These are phyloP conservation scores for Onychomys arenicola DNA, from an alignment of 2,797 vertebrate species.

Conservation along the genomic window DNA sequence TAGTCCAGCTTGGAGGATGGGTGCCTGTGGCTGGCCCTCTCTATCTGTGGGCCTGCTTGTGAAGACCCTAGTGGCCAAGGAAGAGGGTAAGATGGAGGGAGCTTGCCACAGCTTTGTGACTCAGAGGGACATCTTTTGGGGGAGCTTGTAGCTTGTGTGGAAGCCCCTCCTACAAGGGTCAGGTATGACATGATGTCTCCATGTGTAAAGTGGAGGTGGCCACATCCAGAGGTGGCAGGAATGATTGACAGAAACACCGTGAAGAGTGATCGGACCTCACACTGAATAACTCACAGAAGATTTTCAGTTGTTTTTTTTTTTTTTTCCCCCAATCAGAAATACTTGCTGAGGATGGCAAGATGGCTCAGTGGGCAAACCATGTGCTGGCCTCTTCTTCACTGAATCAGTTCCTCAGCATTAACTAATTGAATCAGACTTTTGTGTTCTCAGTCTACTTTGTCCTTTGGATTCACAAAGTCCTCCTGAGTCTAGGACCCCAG, in stretches of 20 bases:
- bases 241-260: background rate
- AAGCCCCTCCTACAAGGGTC: background rate
- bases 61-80: background rate
- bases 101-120: background rate
- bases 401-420: background rate
- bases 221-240: background rate
- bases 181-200: background rate
- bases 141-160: background rate
- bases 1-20: constrained; percentile 71
- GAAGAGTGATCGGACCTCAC: background rate
- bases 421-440: background rate
- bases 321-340: background rate
- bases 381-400: background rate
- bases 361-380: background rate
- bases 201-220: background rate
- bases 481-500: background rate
- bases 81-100: too few relatives aligned
- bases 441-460: background rate
- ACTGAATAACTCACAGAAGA: background rate
- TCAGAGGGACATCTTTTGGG: background rate
- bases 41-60: too few relatives aligned
- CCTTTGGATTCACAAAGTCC: background rate
- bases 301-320: background rate
- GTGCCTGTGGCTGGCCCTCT: background rate
- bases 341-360: background rate